Base-by-base conservation (phyloP, 2,113 vertebrate species). In the Tragelaphus buxtoni region DNA sequence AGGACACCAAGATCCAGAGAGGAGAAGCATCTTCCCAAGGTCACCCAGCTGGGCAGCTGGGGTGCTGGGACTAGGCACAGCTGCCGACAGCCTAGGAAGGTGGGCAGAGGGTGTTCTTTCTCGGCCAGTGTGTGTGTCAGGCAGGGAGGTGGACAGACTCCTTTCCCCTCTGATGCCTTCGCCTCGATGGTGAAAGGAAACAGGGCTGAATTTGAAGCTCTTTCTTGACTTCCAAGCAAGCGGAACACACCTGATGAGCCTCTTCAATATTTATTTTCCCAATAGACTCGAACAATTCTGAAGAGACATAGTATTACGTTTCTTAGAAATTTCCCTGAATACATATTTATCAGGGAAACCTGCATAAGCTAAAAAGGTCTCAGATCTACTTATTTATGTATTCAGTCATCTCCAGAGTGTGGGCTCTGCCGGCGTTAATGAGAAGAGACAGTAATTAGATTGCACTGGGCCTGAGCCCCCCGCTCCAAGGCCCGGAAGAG, bases 201-300 rank as follows among this genome's bases (percentile, higher is more conserved):
- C 0, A 26, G n/a, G 28, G 20, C 49, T 77, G n/a, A 32, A 35
- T n/a, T 24, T 4, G 7, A 42, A 85, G 69, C 6, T 7, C 35
- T 60, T 76, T 90, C 28, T 53, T 88, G 30, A 79, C 80, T 26
- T 61, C 61, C 47, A 55, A 87, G 74, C 35, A 58, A 89, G 47
- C 0, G 13, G 47, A 95, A 77, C 14, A 18, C 53, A 42, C 82
- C 80, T 94, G 85, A 97, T 88, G 56, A 83, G 11, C 49, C 35
- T 94, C 86, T 89, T 94, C 61, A 94, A 92, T 95, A 97, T 97
- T 94, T 97, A 47, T 93, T 97, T 93, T 91, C 96, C 93, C 89
- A 76, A 74, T 35, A 95, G 89, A 80, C 63, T 32, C 0, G 17
- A 94, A 55, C 83, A 53, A 89, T 55, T 84, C 95, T 86, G 65